These are phyloP conservation scores for Unio delphinus DNA, from an alignment of 2,888 invertebrate species.

Conservation along the genomic window DNA sequence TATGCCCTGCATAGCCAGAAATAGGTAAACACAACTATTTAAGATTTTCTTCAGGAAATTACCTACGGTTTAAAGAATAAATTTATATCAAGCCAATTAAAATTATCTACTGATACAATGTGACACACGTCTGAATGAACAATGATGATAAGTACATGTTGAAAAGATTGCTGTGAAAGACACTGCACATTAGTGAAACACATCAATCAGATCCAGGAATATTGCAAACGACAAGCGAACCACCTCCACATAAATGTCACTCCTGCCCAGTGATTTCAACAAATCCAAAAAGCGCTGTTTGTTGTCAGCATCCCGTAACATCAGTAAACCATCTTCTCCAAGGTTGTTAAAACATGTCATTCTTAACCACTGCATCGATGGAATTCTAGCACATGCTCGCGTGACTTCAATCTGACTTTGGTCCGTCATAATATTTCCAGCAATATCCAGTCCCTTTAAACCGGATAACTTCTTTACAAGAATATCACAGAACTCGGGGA, in stretches of 20 bases:
- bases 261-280: conserved; percentile 31
- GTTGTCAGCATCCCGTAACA: conserved; percentile 7
- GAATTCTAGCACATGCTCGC: conserved; percentile 40
- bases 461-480: conserved; percentile 24
- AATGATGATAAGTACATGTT: no score
- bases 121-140: no score
- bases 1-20: no score
- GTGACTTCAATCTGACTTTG: conserved; percentile 43
- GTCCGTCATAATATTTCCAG: conserved; percentile 50
- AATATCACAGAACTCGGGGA: conserved; percentile 43
- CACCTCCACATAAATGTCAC: conserved; percentile 45
- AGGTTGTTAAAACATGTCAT: conserved; percentile 37
- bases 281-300: conserved; percentile 24
- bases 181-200: conserved; percentile 23
- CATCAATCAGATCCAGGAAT: conserved; percentile 45
- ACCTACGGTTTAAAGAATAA: no score
- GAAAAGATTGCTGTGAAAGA: no score
- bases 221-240: conserved; percentile 44
- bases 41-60: no score
- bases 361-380: conserved; percentile 44
- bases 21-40: no score
- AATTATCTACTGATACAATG: no score
- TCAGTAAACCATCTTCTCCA: not conserved
- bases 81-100: no score
- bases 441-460: conserved; percentile 49